These are phyloP conservation scores for Grammomys dolichurus DNA, from an alignment of 2,113 vertebrate species.

Conservation along the genomic window DNA sequence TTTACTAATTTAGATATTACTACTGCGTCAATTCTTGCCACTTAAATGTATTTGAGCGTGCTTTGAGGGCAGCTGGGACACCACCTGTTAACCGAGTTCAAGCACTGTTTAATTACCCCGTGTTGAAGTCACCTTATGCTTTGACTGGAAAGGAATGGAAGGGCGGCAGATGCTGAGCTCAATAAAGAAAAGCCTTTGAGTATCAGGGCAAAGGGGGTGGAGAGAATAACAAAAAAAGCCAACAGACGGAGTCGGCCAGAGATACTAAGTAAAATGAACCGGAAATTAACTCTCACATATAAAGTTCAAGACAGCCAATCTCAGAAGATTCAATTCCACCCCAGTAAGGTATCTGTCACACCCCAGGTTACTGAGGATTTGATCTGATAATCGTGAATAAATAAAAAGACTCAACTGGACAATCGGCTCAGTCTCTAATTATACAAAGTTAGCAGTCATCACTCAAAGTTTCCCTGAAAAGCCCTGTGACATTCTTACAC, in stretches of 20 bases:
- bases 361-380: neutral
- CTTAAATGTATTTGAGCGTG: constrained; percentile 72
- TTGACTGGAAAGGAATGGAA: constrained; percentile 71
- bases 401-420: neutral
- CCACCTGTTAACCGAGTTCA: constrained; percentile 91
- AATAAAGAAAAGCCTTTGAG: constrained; percentile 72
- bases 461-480: constrained; percentile 18
- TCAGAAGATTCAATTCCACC: constrained; percentile 45
- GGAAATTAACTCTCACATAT: constrained; percentile 45
- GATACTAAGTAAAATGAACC: constrained; percentile 47
- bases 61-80: constrained; percentile 87
- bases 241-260: neutral
- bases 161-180: constrained; percentile 71
- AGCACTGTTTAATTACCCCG: constrained; percentile 87
- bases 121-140: constrained; percentile 73
- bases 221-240: constrained; percentile 55
- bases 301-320: neutral
- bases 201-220: constrained; percentile 70
- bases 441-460: neutral
- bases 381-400: constrained; percentile 45
- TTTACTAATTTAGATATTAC: constrained; percentile 52
- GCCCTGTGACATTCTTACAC: neutral
- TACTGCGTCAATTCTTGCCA: constrained; percentile 29
- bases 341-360: constrained; percentile 14
- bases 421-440: constrained; percentile 44